Evolutionary conservation across 2,888 invertebrate species (phyloP).

Genomic region (Allolobophora icterica): DNA sequence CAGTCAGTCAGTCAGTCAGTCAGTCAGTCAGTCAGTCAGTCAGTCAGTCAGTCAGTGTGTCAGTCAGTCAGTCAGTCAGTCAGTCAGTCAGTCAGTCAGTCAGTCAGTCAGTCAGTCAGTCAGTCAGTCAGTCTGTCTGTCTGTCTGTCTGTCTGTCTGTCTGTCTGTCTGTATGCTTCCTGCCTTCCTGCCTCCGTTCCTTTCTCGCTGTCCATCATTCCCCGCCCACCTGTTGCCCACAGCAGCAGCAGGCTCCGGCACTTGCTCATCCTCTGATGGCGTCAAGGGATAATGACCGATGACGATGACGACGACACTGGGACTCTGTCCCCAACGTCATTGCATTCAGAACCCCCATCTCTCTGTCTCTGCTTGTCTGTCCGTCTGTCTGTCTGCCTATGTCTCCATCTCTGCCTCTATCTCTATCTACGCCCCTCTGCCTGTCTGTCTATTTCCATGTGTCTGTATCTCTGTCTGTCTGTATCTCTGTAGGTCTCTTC

Average conservation of each 20-base stretch:
- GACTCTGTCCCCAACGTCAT: neutral
- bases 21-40: no score
- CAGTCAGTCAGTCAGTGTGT: no score
- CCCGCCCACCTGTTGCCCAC: conserved; percentile 9
- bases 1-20: neutral
- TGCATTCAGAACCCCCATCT: neutral
- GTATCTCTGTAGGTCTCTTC: no score
- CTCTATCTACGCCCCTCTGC: no score
- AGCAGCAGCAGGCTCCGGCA: neutral
- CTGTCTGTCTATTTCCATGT: neutral
- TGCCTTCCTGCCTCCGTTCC: no score
- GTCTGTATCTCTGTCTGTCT: neutral
- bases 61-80: no score
- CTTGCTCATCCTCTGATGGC: neutral
- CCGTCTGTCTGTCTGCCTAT: neutral
- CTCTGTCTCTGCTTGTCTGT: neutral
- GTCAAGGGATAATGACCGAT: conserved; percentile 4
- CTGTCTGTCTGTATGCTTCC: no score
- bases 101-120: no score
- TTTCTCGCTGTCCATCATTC: neutral
- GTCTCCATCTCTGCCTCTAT: neutral
- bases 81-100: no score
- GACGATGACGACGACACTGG: neutral
- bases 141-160: no score
- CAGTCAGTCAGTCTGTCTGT: no score